Base-by-base conservation (phyloP, 2,113 vertebrate genomes). In the Aspidoscelis tigris region DNA sequence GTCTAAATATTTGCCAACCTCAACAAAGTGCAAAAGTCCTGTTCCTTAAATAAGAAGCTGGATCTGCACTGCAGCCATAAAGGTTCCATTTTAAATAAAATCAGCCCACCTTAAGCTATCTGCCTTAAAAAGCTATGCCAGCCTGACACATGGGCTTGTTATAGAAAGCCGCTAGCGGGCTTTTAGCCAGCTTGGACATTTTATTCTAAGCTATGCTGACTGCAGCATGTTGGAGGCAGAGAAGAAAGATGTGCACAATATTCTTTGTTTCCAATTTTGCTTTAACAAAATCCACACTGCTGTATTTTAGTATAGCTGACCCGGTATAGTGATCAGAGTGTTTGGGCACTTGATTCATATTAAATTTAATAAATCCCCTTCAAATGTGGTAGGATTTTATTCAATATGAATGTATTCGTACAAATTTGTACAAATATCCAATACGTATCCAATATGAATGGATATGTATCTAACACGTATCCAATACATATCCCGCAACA, bases 161-260 rank as follows among this genome's bases (percentile, higher is more conserved):
- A 58, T 43, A 66, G 2, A 58, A 66, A 68, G 47, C 24, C 68
- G 39, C 55, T 24, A 72, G 18, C 58, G 55, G 55, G 80, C 58
- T 73, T 82, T 86, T 73, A 66, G 69, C 58, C 70, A 85, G 58
- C 44, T 53, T 74, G 77, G 69, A 65, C 85, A 55, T 82, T 86
- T 74, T 74, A 73, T 66, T 82, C 68, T 84, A 78, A 73, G 24
- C 58, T 73, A 43, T 73, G 85, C 75, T 86, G 75, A 65, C 80
- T 68, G 75, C 73, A 78, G 43, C 75, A 82, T 78, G 55, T 55
- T 73, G 55, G 18, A 41, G 24, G 69, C 6, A 41, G 43, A 65
- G 9, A 20, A 73, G 41, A 55, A 44, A 55, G 33, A 66, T 80
- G 66, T 43, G 43, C n/a, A 71, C 55, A 71, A 72, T 43, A 64